Percentiles rank a stretch among this genome's conserved stretches.
These are phyloP conservation scores for Danaus plexippus DNA, from an alignment of 1,140 invertebrate genomes.

Conservation along the genomic window DNA sequence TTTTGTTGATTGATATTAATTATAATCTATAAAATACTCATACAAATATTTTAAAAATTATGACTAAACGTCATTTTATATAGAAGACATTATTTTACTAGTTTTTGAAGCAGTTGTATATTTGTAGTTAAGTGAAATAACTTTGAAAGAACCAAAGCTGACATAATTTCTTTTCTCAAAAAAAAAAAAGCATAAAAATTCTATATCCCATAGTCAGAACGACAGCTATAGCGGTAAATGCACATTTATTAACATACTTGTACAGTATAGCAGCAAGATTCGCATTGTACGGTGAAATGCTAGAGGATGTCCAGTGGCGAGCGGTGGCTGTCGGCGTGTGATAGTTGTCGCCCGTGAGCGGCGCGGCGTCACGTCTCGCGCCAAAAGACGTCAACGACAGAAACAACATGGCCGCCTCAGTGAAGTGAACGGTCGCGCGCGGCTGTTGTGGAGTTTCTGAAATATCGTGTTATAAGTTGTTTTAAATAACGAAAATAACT, in stretches of 20 bases:
- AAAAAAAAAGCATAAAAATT: no score
- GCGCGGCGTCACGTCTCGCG: conserved; percentile 76
- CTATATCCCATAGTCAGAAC: neutral
- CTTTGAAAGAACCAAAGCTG: no score
- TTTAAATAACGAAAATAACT: no score
- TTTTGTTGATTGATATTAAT: neutral
- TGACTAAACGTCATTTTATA: no score
- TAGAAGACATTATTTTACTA: no score
- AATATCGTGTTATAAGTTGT: conserved; percentile 1
- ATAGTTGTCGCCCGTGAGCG: conserved; percentile 80
- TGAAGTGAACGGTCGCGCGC: conserved; percentile 35
- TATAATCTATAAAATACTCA: no score
- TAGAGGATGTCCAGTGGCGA: conserved; percentile 81
- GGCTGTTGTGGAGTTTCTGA: conserved; percentile 41
- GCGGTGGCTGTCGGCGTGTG: conserved; percentile 57
- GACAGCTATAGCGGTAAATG: neutral
- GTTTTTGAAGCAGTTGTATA: no score
- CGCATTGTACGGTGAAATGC: conserved; percentile 81
- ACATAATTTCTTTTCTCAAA: no score
- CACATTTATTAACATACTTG: conserved; percentile 67
- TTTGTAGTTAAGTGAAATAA: no score
- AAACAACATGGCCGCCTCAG: conserved; percentile 59
- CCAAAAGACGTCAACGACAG: conserved; percentile 77
- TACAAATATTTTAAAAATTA: no score
- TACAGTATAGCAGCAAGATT: conserved; percentile 86